Evolutionary conservation across 2,888 invertebrate genomes (phyloP).

Genomic region (Lithophane leautieri): DNA sequence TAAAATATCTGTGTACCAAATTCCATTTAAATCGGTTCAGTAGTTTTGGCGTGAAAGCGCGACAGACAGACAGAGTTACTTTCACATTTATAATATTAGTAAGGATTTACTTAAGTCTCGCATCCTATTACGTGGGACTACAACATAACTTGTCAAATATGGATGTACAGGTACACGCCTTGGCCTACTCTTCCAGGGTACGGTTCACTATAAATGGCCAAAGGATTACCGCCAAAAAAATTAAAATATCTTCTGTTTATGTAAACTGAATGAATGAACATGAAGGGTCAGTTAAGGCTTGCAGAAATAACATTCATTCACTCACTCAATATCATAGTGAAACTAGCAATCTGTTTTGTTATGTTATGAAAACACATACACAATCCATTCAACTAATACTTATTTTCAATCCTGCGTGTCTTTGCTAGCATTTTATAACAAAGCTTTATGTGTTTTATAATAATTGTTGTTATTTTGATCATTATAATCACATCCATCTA

Average conservation of each 20-base stretch:
- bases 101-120: not conserved
- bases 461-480: not conserved
- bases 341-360: not conserved
- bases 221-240: no score
- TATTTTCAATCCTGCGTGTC: not conserved
- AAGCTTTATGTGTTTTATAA: not conserved
- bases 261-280: no score
- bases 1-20: no score
- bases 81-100: no score
- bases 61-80: no score
- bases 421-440: not conserved
- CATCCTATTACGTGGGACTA: not conserved
- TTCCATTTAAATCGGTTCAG: no score
- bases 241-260: no score
- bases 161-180: no score
- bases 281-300: not conserved
- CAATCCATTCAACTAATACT: not conserved
- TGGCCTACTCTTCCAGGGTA: no score
- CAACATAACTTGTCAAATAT: no score
- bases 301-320: not conserved
- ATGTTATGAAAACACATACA: not conserved
- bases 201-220: no score
- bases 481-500: not conserved
- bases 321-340: not conserved
- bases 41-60: no score